Evolutionary conservation across 2,797 vertebrate genomes (phyloP).

Genomic region (Melanotaenia trifasciata): DNA sequence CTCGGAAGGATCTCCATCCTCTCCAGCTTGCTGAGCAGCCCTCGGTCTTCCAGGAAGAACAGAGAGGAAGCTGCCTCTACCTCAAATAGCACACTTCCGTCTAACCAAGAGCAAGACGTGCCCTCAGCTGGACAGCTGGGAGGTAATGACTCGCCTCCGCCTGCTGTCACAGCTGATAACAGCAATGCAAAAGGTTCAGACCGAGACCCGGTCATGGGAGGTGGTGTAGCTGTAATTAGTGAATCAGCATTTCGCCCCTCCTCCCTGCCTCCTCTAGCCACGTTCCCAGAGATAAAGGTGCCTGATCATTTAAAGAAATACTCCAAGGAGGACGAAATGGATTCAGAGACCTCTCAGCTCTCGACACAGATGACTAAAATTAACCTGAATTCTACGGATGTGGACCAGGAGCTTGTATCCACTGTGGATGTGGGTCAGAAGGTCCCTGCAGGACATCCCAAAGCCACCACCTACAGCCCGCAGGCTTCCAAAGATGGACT

Average conservation of each 20-base stretch:
- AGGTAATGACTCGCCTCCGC: slow-evolving; percentile 38
- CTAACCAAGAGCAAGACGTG: slow-evolving; percentile 32
- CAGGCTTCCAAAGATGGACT: slow-evolving; percentile 57
- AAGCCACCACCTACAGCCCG: slow-evolving; percentile 65
- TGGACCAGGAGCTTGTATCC: slow-evolving; percentile 46
- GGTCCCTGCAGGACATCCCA: slow-evolving; percentile 72
- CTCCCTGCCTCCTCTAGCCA: slow-evolving; percentile 62
- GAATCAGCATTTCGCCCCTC: slow-evolving; percentile 65
- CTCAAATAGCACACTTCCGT: slow-evolving; percentile 30
- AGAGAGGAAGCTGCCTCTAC: slow-evolving; percentile 47
- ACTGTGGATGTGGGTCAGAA: slow-evolving; percentile 65
- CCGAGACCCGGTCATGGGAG: slow-evolving; percentile 33
- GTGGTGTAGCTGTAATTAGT: slow-evolving; percentile 27
- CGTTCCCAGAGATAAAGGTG: slow-evolving; percentile 80
- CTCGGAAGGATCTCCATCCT: slow-evolving; percentile 92
- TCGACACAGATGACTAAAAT: slow-evolving; percentile 21
- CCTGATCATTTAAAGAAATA: slow-evolving; percentile 86
- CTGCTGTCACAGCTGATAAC: slow-evolving; percentile 38
- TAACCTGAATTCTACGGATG: slow-evolving; percentile 33
- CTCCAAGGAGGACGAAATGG: slow-evolving; percentile 76
- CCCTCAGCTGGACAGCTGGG: slow-evolving; percentile 36
- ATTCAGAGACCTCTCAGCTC: slow-evolving; percentile 35
- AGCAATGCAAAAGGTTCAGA: slow-evolving; percentile 29
- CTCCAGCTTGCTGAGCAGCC: slow-evolving; percentile 84
- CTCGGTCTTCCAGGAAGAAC: slow-evolving; percentile 62